Evolutionary conservation across 2,797 vertebrate species (phyloP), one percentile per base, ranked within the genome.

Genomic region (Kryptolebias ocellatus): DNA sequence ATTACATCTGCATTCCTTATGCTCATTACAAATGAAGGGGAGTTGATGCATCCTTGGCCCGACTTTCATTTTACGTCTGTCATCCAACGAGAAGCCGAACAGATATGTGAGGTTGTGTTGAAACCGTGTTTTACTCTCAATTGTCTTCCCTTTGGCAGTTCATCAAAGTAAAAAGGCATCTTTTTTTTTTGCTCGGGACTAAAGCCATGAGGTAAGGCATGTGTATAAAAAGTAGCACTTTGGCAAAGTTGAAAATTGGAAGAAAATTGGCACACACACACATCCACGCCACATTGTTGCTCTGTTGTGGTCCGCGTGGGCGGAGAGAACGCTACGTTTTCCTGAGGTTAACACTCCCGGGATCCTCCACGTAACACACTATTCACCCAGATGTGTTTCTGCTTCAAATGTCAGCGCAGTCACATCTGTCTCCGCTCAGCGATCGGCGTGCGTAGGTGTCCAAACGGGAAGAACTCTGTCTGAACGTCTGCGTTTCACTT

Each of bases 331-430:
- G 1, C 47, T 74, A 18, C 18, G 44, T 78, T 75, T 44, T 56
- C 49, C 29, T 50, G 74, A 79, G 76, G 78, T 72, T 67, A 73
- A 45, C 12, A 6, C 81, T 73, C 78, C 61, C 50, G 84, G 89
- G 85, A 87, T 70, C 78, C 67, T 79, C 53, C 72, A 49, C 78
- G 74, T 73, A 72, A 62, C 75, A 88, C 86, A 91, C 80, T 9
- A 53, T 78, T 80, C 65, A 76, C 81, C 85, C 91, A 92, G 90
- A 92, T 92, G 90, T 89, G 78, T 60, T 54, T 74, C 73, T 68
- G 74, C 65, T 86, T 74, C 45, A 56, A 67, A 24, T 70, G 83
- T 84, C 84, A 70, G 73, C 67, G 64, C 54, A 58, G 79, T 76
- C 73, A 89, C 85, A 90, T 90, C 74, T 89, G 86, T 87, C 80